Percentiles rank a stretch among this genome's conserved stretches.
These are phyloP conservation scores for Eutolmus rufibarbis DNA, from an alignment of 2,888 invertebrate species.

Conservation along the genomic window DNA sequence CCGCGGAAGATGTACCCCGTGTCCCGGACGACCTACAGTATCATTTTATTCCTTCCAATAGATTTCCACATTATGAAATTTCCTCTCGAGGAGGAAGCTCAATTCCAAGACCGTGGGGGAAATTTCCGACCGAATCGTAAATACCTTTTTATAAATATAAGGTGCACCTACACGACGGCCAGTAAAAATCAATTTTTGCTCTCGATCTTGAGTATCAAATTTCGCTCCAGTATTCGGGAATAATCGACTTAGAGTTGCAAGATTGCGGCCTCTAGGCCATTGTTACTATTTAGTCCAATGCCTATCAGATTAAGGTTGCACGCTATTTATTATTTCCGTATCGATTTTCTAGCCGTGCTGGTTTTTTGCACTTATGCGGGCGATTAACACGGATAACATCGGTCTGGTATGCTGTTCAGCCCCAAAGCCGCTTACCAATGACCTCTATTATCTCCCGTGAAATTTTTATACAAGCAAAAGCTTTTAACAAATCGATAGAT, in stretches of 20 bases:
- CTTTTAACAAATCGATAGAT: background rate
- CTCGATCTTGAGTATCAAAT: background rate
- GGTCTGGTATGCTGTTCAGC: background rate
- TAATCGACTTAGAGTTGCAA: slow-evolving; percentile 16
- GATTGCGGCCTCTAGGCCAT: slow-evolving; percentile 33
- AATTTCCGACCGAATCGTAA: background rate
- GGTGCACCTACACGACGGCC: background rate
- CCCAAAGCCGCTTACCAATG: background rate
- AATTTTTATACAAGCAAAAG: background rate
- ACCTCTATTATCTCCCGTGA: background rate
- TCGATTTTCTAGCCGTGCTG: background rate
- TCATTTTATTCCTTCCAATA: background rate
- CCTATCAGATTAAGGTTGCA: slow-evolving; percentile 11
- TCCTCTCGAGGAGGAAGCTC: background rate
- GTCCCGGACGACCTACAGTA: background rate
- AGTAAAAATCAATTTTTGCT: background rate
- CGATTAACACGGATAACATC: background rate
- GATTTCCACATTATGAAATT: background rate
- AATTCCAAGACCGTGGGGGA: background rate
- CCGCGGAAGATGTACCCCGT: background rate
- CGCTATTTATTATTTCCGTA: background rate
- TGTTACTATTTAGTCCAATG: slow-evolving; percentile 34
- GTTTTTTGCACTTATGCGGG: background rate
- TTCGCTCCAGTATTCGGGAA: background rate
- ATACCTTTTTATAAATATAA: background rate